These are phyloP conservation scores for Cantharis rustica DNA, from an alignment of 2,888 invertebrate genomes.

Conservation along the genomic window DNA sequence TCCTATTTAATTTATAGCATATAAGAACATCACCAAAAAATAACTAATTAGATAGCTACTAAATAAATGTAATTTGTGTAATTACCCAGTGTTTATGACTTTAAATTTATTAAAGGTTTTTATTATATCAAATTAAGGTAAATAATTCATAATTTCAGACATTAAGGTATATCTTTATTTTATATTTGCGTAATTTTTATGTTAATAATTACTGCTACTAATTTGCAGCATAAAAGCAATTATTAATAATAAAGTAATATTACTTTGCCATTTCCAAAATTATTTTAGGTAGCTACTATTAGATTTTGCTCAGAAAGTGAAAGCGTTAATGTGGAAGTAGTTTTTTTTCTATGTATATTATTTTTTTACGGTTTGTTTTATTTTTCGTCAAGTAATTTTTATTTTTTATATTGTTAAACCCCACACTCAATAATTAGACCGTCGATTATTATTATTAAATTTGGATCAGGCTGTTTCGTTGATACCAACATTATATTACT, in stretches of 20 bases:
- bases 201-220: neutral
- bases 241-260: neutral
- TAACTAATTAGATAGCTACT: neutral
- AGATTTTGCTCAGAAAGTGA: neutral
- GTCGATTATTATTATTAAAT: neutral
- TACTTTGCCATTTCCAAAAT: neutral
- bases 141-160: neutral
- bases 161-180: neutral
- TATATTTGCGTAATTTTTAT: neutral
- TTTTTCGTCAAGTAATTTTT: neutral
- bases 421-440: neutral
- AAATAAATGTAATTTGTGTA: neutral
- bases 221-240: neutral
- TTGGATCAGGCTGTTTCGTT: neutral
- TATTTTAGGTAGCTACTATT: neutral
- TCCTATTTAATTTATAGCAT: neutral
- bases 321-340: neutral
- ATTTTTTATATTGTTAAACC: neutral
- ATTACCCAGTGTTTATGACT: neutral
- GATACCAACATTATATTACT: neutral
- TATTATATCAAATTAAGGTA: neutral
- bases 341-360: neutral
- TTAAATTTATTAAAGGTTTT: neutral
- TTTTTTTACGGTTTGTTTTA: neutral
- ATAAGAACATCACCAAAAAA: neutral